Conservation (phyloP, 2,888 invertebrate species). For the Ormyrus pomaceus region DNA sequence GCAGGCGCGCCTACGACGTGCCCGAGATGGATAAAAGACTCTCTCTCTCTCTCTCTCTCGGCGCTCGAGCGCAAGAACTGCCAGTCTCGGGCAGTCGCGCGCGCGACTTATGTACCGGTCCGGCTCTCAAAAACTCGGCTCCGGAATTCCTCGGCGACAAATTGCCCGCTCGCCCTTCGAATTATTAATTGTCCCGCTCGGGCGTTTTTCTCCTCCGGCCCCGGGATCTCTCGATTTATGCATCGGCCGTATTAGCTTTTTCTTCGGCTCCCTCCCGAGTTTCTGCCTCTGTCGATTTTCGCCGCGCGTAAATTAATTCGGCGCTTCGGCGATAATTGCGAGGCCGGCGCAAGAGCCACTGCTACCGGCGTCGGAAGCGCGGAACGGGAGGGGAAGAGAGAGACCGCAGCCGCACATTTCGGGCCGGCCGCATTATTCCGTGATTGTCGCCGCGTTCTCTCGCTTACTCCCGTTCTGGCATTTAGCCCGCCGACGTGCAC, state of each 20-base stretch:
- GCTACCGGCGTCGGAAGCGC: background rate
- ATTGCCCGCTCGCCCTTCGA: slow-evolving; percentile 69
- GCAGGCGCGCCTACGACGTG: background rate
- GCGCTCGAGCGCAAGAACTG: slow-evolving; percentile 35
- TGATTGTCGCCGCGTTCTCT: slow-evolving; percentile 68
- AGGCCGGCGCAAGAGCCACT: slow-evolving; percentile 55
- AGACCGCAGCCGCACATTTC: slow-evolving; percentile 73
- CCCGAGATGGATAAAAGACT: no score
- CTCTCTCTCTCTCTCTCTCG: background rate
- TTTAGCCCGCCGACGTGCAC: background rate
- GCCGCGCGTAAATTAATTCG: slow-evolving; percentile 51
- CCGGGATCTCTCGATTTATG: slow-evolving; percentile 15
- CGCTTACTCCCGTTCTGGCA: slow-evolving; percentile 5
- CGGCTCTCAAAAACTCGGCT: slow-evolving; percentile 60
- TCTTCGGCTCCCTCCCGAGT: background rate
- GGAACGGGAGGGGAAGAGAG: slow-evolving; percentile 63
- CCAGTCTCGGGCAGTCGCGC: slow-evolving; percentile 6
- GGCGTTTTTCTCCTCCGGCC: slow-evolving; percentile 69
- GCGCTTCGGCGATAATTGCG: slow-evolving; percentile 58
- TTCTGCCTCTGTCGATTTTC: slow-evolving; percentile 30
- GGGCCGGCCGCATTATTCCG: slow-evolving; percentile 72
- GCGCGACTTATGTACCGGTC: background rate
- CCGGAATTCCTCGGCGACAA: slow-evolving; percentile 71
- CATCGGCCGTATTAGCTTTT: background rate
- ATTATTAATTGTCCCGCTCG: slow-evolving; percentile 72